phyloP scores from a whole-genome alignment of 1,140 invertebrate genomes.

The Pogonomyrmex barbatus region DNA sequence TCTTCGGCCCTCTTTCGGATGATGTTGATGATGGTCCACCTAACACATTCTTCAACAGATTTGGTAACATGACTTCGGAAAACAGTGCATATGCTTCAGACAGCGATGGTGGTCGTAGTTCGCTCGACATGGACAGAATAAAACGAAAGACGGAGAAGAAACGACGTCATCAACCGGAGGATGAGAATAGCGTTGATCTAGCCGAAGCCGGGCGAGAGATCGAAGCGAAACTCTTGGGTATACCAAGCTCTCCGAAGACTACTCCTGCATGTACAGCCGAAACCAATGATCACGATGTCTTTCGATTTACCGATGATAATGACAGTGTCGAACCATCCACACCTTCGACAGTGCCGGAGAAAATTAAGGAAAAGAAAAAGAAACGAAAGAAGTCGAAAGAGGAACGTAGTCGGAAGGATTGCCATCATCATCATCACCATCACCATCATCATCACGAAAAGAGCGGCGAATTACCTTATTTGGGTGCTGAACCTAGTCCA shows the following conservation, averaged over 20 bases:
- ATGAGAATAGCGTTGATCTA: constrained; percentile 92
- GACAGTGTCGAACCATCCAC: constrained; percentile 86
- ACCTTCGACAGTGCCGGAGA: constrained; percentile 83
- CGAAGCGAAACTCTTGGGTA: constrained; percentile 91
- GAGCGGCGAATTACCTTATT: constrained; percentile 80
- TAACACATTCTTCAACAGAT: constrained; percentile 80
- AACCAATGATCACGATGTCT: constrained; percentile 86
- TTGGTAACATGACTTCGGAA: constrained; percentile 75
- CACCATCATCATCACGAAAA: constrained; percentile 86
- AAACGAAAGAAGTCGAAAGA: constrained; percentile 94
- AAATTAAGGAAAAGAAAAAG: constrained; percentile 92
- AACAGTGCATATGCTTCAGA: constrained; percentile 82
- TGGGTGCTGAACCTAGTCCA: constrained; percentile 82
- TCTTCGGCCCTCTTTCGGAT: constrained; percentile 94
- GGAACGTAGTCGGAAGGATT: constrained; percentile 89
- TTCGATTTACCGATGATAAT: constrained; percentile 88
- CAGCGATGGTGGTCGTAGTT: constrained; percentile 80
- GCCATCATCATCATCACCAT: constrained; percentile 89
- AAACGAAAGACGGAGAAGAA: constrained; percentile 89
- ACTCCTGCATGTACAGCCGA: constrained; percentile 77
- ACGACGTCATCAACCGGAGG: constrained; percentile 87
- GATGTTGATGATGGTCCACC: constrained; percentile 85
- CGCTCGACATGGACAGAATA: constrained; percentile 81
- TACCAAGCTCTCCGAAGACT: constrained; percentile 81
- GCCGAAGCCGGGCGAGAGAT: constrained; percentile 92